Conservation (phyloP, 2,797 vertebrate genomes). For the Alcedo atthis region DNA sequence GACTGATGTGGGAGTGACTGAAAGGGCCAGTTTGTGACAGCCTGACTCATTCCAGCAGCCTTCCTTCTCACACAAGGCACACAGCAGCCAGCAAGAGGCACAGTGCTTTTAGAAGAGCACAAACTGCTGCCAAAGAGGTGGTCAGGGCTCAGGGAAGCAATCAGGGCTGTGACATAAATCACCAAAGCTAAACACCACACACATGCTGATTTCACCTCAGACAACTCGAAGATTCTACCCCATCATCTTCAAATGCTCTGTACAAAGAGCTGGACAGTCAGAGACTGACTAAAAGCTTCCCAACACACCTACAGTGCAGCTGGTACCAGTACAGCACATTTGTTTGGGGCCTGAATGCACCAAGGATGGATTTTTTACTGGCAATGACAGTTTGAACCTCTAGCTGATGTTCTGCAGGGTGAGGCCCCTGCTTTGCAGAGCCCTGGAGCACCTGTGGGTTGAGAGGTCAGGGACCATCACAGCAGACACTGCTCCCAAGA, state of each 20-base stretch:
- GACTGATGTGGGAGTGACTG: neutral
- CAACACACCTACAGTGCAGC: neutral
- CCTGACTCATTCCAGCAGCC: neutral
- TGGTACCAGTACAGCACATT: neutral
- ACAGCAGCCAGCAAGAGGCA: neutral
- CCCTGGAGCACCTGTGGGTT: accelerated
- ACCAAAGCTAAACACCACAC: neutral
- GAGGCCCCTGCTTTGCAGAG: neutral
- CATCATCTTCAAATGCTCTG: neutral
- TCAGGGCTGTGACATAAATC: neutral
- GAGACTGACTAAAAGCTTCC: neutral
- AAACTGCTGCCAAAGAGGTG: neutral
- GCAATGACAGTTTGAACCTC: neutral
- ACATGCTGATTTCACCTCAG: neutral
- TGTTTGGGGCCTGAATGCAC: neutral
- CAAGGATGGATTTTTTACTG: neutral
- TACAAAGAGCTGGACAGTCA: neutral
- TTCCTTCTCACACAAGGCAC: neutral
- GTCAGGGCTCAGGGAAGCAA: neutral
- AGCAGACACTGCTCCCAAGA: neutral
- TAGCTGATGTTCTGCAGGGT: neutral
- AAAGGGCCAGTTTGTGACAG: neutral
- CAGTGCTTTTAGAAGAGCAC: neutral
- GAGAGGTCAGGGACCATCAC: neutral
- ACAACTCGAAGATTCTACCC: neutral